These are phyloP conservation scores for Pycnonotus jocosus DNA, from an alignment of 2,113 vertebrate species.

Conservation along the genomic window DNA sequence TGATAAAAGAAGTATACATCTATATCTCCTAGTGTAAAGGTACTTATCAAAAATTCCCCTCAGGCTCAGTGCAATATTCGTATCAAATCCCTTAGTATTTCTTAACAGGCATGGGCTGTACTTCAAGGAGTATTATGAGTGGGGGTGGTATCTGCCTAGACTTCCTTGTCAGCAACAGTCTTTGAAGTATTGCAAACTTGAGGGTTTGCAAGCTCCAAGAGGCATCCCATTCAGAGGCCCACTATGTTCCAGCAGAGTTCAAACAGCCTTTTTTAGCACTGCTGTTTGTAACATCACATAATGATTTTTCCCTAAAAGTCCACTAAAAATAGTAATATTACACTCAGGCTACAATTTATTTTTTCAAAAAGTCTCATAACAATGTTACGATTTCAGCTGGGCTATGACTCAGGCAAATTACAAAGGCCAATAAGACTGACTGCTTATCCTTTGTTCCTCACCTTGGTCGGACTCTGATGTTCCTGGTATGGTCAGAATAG, in stretches of 20 bases:
- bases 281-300: not conserved
- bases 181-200: not conserved
- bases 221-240: not conserved
- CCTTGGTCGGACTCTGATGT: accelerated
- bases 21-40: not conserved
- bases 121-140: not conserved
- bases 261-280: not conserved
- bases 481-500: not conserved
- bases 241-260: not conserved
- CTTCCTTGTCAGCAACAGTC: accelerated
- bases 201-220: not conserved
- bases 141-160: not conserved
- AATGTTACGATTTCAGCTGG: not conserved
- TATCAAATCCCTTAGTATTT: not conserved
- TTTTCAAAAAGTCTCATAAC: not conserved
- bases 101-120: not conserved
- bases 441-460: not conserved
- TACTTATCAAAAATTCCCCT: not conserved
- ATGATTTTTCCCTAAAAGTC: not conserved
- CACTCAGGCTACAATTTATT: not conserved
- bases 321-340: not conserved
- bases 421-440: not conserved
- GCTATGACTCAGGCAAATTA: not conserved
- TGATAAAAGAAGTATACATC: not conserved
- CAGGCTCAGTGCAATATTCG: not conserved